phyloP scores from a whole-genome alignment of 1,140 invertebrate species.

The Hetaerina americana region DNA sequence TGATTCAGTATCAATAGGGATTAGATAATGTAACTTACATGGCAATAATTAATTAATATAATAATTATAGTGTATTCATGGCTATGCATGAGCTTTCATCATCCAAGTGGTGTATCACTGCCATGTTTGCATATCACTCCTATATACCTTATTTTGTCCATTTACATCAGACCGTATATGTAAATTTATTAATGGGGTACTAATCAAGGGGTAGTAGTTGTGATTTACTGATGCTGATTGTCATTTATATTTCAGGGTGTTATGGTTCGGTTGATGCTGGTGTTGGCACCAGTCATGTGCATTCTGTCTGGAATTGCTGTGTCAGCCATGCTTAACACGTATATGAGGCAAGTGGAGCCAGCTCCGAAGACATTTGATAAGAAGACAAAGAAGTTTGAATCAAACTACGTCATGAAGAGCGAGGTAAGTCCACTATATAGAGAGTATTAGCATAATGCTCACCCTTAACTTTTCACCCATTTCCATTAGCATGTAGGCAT shows the following conservation, averaged over 20 bases:
- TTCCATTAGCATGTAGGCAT: not conserved
- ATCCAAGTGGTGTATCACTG: no score
- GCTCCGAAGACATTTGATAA: conserved; percentile 34
- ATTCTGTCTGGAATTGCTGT: conserved; percentile 89
- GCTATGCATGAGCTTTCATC: no score
- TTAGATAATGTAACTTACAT: no score
- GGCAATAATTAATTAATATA: no score
- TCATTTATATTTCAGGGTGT: conserved; percentile 55
- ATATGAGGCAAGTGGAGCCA: conserved; percentile 73
- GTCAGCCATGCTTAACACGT: conserved; percentile 75
- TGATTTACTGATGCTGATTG: no score
- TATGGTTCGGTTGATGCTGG: conserved; percentile 97
- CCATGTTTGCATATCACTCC: no score
- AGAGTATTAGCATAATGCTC: not conserved
- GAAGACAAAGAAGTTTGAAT: conserved; percentile 59
- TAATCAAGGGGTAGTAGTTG: no score
- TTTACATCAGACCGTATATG: no score
- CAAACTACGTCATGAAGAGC: conserved; percentile 71
- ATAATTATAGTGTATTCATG: no score
- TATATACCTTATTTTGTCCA: no score
- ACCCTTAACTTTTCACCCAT: not conserved
- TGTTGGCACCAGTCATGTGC: conserved; percentile 95
- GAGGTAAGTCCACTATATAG: conserved; percentile 42
- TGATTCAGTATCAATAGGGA: no score
- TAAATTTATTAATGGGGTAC: no score